Base-by-base conservation (phyloP, 2,888 invertebrate species). In the Latrodectus elegans region DNA sequence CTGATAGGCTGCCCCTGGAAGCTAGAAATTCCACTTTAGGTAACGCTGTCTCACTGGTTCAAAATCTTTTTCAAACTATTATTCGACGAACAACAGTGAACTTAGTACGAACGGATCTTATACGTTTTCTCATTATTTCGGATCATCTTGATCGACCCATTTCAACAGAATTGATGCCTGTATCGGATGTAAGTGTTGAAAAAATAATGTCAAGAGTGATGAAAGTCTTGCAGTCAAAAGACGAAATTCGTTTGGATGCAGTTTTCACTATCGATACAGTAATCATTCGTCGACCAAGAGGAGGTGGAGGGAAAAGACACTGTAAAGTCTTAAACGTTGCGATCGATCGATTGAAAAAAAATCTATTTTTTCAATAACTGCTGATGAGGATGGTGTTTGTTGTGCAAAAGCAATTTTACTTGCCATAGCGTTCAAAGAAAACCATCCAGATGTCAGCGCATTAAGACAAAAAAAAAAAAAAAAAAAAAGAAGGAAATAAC, bases 191-290 rank as follows among this genome's bases (percentile, higher is more conserved):
- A 70, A 11, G 70, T 15, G 52, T 73, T 4, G 77, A 77, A 8
- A 52, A 6, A 3, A 14, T 77, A 15, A 10, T 77, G 4, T 4
- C 51, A 2, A 3, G 15, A 0, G 17, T 77, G 0, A 53, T 15
- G n/a, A 77, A 77, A 68, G 77, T 77, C 4, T 38, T 79, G 6
- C 79, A 79, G 17, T 70, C 79, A 8, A 71, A 79, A n/a, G 79
- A 79, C 0, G 53, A 55, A 17, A 79, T 79, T 15, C 9, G 9
- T n/a, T 38, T 75, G 14, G 68, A 75, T 17, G 11, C 17, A 17
- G 68, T 68, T 4, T 49, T 82, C 15, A 12, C 12, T 12, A 17
- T 75, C 1, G 60, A 82, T 22, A 51, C 55, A 0, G 53, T 67
- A 0, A 81, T 53, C 0, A 53, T 81, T 10, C 52, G 22, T 8